Percentiles rank a stretch among this genome's conserved stretches.
phyloP scores from a whole-genome alignment of 2,888 invertebrate genomes.

The Drosophila monieri region DNA sequence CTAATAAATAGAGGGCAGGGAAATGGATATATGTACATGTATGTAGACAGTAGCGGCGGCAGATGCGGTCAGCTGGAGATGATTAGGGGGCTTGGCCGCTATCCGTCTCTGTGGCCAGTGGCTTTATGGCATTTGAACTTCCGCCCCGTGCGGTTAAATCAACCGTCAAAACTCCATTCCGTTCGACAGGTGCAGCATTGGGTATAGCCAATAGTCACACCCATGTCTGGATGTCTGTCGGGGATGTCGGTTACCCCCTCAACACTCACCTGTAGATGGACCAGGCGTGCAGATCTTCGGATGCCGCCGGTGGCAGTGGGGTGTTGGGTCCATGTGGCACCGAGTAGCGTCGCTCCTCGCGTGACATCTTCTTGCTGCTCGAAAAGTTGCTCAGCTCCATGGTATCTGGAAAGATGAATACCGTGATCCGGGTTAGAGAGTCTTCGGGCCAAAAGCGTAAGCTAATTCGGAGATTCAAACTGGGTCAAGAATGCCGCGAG shows the following conservation, averaged over 20 bases:
- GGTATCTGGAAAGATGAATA: constrained; percentile 67
- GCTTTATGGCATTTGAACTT: constrained; percentile 67
- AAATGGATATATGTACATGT: constrained; percentile 20
- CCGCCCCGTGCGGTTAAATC: constrained; percentile 68
- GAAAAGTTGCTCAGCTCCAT: constrained; percentile 84
- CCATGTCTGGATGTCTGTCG: constrained; percentile 16
- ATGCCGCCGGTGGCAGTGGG: constrained; percentile 90
- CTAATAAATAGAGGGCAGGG: constrained; percentile 84
- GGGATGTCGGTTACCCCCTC: neutral
- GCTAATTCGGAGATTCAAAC: constrained; percentile 62
- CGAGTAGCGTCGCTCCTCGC: constrained; percentile 92
- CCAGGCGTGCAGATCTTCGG: constrained; percentile 97
- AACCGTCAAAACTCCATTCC: constrained; percentile 64
- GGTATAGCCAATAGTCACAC: constrained; percentile 29
- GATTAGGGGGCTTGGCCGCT: constrained; percentile 33
- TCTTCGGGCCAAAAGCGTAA: constrained; percentile 53
- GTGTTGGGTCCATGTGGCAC: constrained; percentile 92
- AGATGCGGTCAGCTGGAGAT: constrained; percentile 64
- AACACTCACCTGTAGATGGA: constrained; percentile 92
- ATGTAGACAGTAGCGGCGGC: constrained; percentile 6
- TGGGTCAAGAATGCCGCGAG: constrained; percentile 73
- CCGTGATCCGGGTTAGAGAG: constrained; percentile 34
- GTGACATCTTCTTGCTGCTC: constrained; percentile 83
- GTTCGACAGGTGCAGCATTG: constrained; percentile 7
- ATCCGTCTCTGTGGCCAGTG: constrained; percentile 11